Evolutionary conservation across 1,140 invertebrate species (phyloP).

Genomic region (Daktulosphaira vitifoliae): DNA sequence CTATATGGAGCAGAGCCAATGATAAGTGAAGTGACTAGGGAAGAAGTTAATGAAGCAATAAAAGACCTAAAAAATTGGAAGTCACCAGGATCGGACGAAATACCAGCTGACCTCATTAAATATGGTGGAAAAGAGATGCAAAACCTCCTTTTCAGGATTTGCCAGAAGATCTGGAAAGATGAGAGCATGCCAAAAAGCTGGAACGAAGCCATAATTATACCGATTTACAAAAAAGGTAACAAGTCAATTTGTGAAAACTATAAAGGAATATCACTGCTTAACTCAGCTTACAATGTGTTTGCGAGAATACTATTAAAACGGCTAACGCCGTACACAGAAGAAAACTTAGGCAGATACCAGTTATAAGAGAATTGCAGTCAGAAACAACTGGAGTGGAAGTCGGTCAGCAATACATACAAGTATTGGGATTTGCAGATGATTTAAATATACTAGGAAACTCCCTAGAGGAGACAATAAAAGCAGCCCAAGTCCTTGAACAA

Average conservation of each 20-base stretch:
- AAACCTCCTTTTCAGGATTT: background rate
- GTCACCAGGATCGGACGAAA: constrained; percentile 39
- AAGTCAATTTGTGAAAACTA: constrained; percentile 30
- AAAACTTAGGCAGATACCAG: constrained; percentile 33
- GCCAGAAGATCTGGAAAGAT: constrained; percentile 2
- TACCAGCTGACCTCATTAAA: constrained; percentile 38
- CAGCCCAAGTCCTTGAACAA: no score
- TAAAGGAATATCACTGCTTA: constrained; percentile 34
- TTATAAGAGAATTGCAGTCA: no score
- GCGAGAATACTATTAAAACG: constrained; percentile 21
- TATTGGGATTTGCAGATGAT: no score
- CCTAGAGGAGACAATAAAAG: no score
- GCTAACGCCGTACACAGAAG: constrained; percentile 20
- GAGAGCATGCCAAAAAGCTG: constrained; percentile 1
- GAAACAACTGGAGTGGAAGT: no score
- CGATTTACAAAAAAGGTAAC: constrained; percentile 35
- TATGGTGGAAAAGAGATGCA: constrained; percentile 2
- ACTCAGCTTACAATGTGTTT: constrained; percentile 29
- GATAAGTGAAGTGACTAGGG: no score
- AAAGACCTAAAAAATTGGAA: constrained; percentile 37
- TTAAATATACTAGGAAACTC: no score
- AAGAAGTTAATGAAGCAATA: constrained; percentile 29
- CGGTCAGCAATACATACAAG: no score
- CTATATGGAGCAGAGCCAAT: constrained; percentile 4
- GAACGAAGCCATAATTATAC: constrained; percentile 1